These are phyloP conservation scores for Machaerirhynchus nigripectus DNA, from an alignment of 2,113 vertebrate genomes.

Conservation along the genomic window DNA sequence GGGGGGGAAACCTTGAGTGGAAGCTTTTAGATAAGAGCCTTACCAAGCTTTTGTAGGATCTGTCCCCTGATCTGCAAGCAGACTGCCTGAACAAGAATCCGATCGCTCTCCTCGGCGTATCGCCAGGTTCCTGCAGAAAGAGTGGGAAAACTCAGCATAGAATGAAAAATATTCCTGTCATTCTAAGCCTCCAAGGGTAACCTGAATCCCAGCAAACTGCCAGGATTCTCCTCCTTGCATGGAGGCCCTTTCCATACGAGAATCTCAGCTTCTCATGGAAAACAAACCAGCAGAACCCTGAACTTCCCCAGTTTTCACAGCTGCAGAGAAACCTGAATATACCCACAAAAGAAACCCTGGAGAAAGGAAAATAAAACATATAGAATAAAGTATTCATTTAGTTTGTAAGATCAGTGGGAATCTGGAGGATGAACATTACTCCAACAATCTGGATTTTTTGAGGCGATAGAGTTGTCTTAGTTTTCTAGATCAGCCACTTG, in stretches of 20 bases:
- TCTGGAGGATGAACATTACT: background rate
- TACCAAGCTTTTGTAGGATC: slow-evolving; percentile 93
- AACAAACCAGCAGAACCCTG: background rate
- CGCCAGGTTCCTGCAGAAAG: slow-evolving; percentile 83
- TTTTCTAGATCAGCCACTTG: background rate
- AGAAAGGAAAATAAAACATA: background rate
- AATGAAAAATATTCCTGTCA: background rate
- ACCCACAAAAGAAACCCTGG: background rate
- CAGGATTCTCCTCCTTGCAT: background rate
- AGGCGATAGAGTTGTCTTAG: background rate
- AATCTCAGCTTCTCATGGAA: background rate
- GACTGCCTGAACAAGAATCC: slow-evolving; percentile 88
- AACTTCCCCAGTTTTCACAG: background rate
- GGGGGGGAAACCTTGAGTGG: background rate
- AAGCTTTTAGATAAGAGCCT: background rate
- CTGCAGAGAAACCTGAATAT: background rate
- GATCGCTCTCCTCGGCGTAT: slow-evolving; percentile 82
- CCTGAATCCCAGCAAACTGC: background rate
- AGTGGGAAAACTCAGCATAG: background rate
- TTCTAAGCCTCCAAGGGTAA: background rate
- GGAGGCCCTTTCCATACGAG: background rate
- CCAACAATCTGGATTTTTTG: background rate
- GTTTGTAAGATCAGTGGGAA: background rate
- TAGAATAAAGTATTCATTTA: background rate
- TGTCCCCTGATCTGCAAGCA: slow-evolving; percentile 92